Percentiles rank a stretch among this genome's conserved stretches.
Evolutionary conservation across 2,797 vertebrate species (phyloP).

Genomic region (Cirrhinus mrigala): DNA sequence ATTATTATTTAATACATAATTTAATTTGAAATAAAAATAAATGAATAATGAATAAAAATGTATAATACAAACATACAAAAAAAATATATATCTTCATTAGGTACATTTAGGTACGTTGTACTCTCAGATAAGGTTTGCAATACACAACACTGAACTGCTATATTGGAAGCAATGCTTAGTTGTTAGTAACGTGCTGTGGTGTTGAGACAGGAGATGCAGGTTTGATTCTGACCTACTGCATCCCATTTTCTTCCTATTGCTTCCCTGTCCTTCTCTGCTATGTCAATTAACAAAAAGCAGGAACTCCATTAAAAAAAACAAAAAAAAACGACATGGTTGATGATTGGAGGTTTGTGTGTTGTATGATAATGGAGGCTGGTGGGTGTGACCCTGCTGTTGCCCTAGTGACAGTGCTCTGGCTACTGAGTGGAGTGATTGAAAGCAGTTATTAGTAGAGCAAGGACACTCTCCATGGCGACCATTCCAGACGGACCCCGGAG

Average conservation of each 20-base stretch:
- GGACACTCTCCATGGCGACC: conserved; percentile 66
- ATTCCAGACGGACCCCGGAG: conserved; percentile 59
- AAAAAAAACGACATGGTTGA: too few species aligned
- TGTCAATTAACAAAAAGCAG: background rate
- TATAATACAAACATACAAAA: too few species aligned
- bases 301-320: background rate
- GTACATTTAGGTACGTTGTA: too few species aligned
- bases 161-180: too few species aligned
- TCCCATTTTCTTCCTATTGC: background rate
- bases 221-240: background rate
- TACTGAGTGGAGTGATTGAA: conserved; percentile 75
- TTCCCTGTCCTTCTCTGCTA: background rate
- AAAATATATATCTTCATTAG: too few species aligned
- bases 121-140: too few species aligned
- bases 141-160: too few species aligned
- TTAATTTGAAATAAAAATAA: background rate
- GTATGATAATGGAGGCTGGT: conserved; percentile 62
- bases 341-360: conserved; percentile 55
- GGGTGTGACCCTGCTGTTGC: conserved; percentile 63
- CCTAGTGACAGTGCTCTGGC: conserved; percentile 65
- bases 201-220: too few species aligned
- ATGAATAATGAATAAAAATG: background rate
- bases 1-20: too few species aligned
- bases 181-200: too few species aligned
- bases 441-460: conserved; percentile 76